Percentiles rank a stretch among this genome's conserved stretches.
These are phyloP conservation scores for Meandrina meandrites DNA, from an alignment of 92 coral and sea anemone genomes.

Conservation along the genomic window DNA sequence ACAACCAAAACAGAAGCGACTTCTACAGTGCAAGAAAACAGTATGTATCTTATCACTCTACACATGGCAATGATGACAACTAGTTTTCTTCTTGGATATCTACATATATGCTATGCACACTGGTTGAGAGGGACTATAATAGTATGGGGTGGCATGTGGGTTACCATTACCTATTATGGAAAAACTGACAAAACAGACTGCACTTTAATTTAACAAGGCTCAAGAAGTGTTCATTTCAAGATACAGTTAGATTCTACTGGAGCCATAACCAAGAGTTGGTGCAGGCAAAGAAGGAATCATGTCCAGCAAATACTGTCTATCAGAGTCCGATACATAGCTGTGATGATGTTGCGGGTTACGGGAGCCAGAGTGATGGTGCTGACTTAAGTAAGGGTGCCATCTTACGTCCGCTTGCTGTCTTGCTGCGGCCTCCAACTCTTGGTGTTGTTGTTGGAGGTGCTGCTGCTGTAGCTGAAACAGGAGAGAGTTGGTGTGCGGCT, in stretches of 20 bases:
- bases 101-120: background rate
- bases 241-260: constrained; percentile 67
- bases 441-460: constrained; percentile 95
- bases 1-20: background rate
- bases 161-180: too few species aligned
- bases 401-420: constrained; percentile 86
- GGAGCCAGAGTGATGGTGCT: constrained; percentile 81
- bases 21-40: background rate
- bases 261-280: constrained; percentile 78
- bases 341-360: constrained; percentile 95
- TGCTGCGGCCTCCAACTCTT: constrained; percentile 85
- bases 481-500: constrained; percentile 81
- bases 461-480: constrained; percentile 96
- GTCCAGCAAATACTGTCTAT: constrained; percentile 91
- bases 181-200: background rate
- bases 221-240: background rate
- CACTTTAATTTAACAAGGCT: constrained; percentile 6
- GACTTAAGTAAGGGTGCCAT: constrained; percentile 86
- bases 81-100: background rate
- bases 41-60: background rate
- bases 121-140: background rate
- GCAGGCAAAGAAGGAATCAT: constrained; percentile 95
- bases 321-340: constrained; percentile 81
- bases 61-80: too few species aligned
- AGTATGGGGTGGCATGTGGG: too few species aligned